These are phyloP conservation scores for Acanthopagrus latus DNA, from an alignment of 2,797 vertebrate species.

Conservation along the genomic window DNA sequence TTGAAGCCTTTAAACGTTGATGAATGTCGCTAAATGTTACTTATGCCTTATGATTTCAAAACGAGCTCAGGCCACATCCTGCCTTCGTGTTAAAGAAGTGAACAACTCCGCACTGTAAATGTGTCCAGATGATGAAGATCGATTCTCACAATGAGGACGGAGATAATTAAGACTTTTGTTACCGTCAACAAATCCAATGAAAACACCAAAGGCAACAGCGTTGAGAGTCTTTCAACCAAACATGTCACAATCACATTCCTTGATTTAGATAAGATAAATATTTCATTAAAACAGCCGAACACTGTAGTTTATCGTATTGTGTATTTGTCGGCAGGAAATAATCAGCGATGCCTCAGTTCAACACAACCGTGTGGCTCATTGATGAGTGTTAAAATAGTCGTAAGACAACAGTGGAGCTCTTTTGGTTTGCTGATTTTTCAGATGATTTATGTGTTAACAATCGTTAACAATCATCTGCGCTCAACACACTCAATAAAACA, in stretches of 20 bases:
- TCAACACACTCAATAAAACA: not conserved
- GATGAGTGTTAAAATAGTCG: too few species aligned
- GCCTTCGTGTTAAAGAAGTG: not conserved
- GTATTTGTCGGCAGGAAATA: too few species aligned
- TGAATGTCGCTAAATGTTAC: constrained; percentile 32
- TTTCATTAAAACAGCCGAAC: not conserved
- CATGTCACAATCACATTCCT: not conserved
- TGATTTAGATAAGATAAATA: too few species aligned
- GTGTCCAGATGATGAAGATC: not conserved
- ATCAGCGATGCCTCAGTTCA: too few species aligned
- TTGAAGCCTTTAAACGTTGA: constrained; percentile 16
- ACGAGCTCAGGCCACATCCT: not conserved
- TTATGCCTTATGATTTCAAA: not conserved
- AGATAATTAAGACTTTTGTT: not conserved
- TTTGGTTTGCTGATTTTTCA: not conserved
- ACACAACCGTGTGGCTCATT: too few species aligned
- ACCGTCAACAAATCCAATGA: not conserved
- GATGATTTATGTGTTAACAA: not conserved
- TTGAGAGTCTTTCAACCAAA: too few species aligned
- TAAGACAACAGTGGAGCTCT: too few species aligned
- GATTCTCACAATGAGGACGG: not conserved
- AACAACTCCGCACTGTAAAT: not conserved
- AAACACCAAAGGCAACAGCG: not conserved
- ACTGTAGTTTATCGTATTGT: not conserved
- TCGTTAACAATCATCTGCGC: not conserved